These are phyloP conservation scores for Herpailurus yagouaroundi DNA, from an alignment of 2,113 vertebrate species.

Conservation along the genomic window DNA sequence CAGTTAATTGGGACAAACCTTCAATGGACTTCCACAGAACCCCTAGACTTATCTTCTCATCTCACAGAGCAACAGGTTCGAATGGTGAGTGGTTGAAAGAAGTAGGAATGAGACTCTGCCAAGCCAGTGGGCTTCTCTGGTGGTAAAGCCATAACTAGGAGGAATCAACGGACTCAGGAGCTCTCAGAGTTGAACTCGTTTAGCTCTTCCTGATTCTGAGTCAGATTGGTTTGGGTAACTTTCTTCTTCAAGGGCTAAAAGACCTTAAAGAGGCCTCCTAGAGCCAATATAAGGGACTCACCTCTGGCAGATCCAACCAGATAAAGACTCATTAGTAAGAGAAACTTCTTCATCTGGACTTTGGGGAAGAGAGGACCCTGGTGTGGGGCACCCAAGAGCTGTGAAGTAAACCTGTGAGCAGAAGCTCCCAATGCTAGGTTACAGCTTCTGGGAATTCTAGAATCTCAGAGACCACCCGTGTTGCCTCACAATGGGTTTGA, in stretches of 20 bases:
- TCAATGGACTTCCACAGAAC: not conserved
- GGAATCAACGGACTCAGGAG: not conserved
- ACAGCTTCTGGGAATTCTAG: slow-evolving; percentile 63
- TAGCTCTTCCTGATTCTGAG: not conserved
- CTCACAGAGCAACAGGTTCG: not conserved
- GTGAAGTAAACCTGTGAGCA: slow-evolving; percentile 33
- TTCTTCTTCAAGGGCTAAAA: not conserved
- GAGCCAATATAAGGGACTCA: slow-evolving; percentile 51
- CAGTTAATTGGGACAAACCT: not conserved
- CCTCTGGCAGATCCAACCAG: slow-evolving; percentile 64
- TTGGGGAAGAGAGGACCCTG: slow-evolving; percentile 16
- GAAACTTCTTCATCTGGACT: slow-evolving; percentile 62
- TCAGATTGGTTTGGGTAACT: slow-evolving; percentile 21
- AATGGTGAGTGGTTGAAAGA: not conserved
- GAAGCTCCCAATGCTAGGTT: not conserved
- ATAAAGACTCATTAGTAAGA: slow-evolving; percentile 66
- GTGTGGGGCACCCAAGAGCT: slow-evolving; percentile 19
- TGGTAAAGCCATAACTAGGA: not conserved
- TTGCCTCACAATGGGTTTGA: slow-evolving; percentile 67
- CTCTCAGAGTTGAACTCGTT: not conserved
- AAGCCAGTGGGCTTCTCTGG: not conserved
- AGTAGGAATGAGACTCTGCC: not conserved
- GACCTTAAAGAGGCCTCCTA: not conserved
- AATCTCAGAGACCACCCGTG: slow-evolving; percentile 26
- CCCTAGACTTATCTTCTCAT: not conserved